Evolutionary conservation across 2,888 invertebrate species (phyloP).

Genomic region (Petrolisthes cinctipes): DNA sequence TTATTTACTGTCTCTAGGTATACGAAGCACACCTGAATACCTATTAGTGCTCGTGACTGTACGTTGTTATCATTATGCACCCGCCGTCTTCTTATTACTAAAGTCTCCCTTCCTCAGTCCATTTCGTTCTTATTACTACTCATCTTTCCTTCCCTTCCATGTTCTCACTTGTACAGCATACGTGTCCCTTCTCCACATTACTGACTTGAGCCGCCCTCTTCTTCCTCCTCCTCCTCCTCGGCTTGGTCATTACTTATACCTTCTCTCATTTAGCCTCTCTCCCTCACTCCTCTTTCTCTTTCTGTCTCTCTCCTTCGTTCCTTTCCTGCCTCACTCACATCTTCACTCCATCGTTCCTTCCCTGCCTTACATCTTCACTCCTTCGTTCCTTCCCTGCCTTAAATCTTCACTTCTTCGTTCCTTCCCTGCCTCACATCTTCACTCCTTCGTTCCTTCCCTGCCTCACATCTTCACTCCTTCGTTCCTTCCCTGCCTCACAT

Average conservation of each 20-base stretch:
- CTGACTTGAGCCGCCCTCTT: not conserved
- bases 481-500: too few species aligned
- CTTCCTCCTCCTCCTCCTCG: conserved; percentile 2
- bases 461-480: too few species aligned
- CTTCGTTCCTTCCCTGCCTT: too few species aligned
- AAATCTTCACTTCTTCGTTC: too few species aligned
- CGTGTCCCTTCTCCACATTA: not conserved
- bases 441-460: too few species aligned
- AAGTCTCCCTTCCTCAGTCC: conserved; percentile 1
- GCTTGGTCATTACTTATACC: not conserved
- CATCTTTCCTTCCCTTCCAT: not conserved
- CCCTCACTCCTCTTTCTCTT: not conserved
- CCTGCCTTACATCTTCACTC: too few species aligned
- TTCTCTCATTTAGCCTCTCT: not conserved
- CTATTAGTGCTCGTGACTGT: too few species aligned
- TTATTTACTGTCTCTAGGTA: too few species aligned
- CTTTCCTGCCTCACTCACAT: not conserved
- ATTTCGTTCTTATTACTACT: not conserved
- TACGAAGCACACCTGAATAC: too few species aligned
- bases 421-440: too few species aligned
- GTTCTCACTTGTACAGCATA: not conserved
- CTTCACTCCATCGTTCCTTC: not conserved
- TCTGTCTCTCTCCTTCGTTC: not conserved
- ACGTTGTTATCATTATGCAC: too few species aligned
- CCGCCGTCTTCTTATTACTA: not conserved